Conservation (phyloP, 2,797 vertebrate species). For the Microhierax caerulescens region DNA sequence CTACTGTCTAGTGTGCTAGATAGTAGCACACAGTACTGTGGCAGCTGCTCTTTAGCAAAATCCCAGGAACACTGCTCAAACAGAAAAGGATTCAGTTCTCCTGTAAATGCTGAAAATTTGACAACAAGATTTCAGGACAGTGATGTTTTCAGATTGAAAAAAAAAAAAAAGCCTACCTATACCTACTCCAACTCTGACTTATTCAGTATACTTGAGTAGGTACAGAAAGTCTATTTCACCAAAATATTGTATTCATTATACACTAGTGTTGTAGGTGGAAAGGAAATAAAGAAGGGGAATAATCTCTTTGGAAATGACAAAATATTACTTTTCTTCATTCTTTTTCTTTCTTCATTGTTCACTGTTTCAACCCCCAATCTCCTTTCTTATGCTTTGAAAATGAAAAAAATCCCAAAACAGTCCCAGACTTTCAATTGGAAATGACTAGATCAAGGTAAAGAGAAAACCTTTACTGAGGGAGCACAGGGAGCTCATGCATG, state of each 20-base stretch:
- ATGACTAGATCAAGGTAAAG: background rate
- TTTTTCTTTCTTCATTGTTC: background rate
- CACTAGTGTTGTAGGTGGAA: background rate
- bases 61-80: background rate
- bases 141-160: background rate
- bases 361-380: accelerated
- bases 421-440: background rate
- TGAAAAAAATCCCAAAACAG: background rate
- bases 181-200: background rate
- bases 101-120: background rate
- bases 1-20: constrained; percentile 14
- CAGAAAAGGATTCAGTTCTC: background rate
- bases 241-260: background rate
- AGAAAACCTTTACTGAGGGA: background rate
- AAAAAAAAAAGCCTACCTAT: background rate
- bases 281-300: background rate
- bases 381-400: background rate
- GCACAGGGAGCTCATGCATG: accelerated
- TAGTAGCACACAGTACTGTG: background rate
- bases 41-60: background rate
- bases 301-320: background rate
- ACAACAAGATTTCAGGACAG: background rate
- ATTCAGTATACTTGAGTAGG: background rate
- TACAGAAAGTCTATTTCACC: background rate
- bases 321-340: background rate